Evolutionary conservation across 2,797 vertebrate species (phyloP).

Genomic region (Bucorvus abyssinicus): DNA sequence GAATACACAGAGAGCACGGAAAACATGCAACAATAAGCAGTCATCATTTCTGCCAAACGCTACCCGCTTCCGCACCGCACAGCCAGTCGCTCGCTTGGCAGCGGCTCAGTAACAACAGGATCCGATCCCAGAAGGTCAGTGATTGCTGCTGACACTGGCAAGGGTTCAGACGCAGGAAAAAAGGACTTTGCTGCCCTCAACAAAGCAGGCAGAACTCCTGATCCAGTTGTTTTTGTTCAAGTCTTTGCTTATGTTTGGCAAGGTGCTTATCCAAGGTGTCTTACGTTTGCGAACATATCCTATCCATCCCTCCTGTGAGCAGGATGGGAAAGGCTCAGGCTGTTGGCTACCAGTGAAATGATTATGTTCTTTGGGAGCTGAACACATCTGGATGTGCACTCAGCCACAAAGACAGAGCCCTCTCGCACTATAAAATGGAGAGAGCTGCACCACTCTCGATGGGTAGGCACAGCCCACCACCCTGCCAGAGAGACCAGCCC

Average conservation of each 20-base stretch:
- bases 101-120: neutral
- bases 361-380: neutral
- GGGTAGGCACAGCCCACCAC: neutral
- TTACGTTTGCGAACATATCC: neutral
- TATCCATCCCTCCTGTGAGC: neutral
- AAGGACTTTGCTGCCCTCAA: neutral
- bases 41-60: fast-evolving
- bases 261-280: neutral
- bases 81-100: neutral
- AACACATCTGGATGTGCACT: neutral
- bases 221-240: neutral
- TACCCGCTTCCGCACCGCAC: neutral
- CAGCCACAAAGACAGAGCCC: neutral
- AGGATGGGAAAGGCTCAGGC: neutral
- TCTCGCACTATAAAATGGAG: too few species aligned
- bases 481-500: neutral
- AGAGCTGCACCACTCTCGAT: too few species aligned
- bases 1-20: neutral
- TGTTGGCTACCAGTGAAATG: fast-evolving
- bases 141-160: neutral
- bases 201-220: neutral
- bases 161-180: neutral
- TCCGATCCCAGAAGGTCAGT: neutral
- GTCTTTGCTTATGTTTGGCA: neutral
- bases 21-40: fast-evolving